phyloP scores from a whole-genome alignment of 2,888 invertebrate species.

The Acholoe squamosa region DNA sequence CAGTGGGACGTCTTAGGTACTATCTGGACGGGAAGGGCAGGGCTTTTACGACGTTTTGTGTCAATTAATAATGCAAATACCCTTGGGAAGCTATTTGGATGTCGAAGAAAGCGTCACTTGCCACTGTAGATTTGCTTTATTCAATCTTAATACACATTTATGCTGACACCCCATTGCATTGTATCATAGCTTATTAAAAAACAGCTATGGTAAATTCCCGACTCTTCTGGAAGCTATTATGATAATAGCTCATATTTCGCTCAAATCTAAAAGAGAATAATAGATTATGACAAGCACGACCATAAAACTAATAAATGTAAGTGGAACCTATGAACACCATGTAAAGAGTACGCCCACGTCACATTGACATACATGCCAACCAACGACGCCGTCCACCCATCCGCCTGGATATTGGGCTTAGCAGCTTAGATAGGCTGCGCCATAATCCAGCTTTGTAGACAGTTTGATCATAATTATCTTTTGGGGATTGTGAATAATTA shows the following conservation, averaged over 20 bases:
- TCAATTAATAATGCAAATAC: conserved; percentile 3
- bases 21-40: neutral
- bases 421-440: neutral
- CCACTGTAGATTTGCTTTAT: neutral
- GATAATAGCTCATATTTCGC: neutral
- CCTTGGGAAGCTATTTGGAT: neutral
- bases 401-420: conserved; percentile 10
- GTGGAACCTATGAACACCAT: no score
- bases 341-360: neutral
- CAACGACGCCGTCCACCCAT: neutral
- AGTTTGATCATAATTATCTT: conserved; percentile 61
- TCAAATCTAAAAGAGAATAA: no score
- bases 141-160: neutral
- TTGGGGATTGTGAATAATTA: conserved; percentile 25
- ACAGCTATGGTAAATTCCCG: no score
- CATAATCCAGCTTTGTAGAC: conserved; percentile 40
- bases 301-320: no score
- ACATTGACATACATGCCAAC: neutral
- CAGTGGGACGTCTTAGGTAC: neutral
- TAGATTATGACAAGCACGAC: no score
- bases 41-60: conserved; percentile 10
- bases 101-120: neutral
- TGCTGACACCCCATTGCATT: neutral
- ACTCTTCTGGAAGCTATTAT: neutral
- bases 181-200: neutral